Evolutionary conservation across 2,888 invertebrate species (phyloP).

Genomic region (Sesia apiformis): DNA sequence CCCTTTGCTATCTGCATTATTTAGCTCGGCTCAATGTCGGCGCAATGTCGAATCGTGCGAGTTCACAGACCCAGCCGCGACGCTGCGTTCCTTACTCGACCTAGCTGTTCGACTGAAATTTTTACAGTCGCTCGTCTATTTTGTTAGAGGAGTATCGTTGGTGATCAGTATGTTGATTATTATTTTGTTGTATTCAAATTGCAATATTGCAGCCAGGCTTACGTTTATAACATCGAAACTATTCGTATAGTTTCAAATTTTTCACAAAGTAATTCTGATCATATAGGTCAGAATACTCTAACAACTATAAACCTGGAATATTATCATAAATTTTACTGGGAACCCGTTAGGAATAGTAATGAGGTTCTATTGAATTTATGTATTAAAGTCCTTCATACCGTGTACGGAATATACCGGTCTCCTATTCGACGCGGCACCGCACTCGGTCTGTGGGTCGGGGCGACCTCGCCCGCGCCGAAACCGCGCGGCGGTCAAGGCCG

Average conservation of each 20-base stretch:
- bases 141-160: not conserved
- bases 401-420: not conserved
- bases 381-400: too few species aligned
- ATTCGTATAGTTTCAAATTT: too few species aligned
- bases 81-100: constrained; percentile 47
- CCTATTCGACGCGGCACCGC: constrained; percentile 6
- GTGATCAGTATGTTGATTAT: not conserved
- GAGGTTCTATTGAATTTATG: too few species aligned
- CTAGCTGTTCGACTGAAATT: constrained; percentile 30
- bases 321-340: too few species aligned
- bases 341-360: too few species aligned
- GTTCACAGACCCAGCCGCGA: constrained; percentile 61
- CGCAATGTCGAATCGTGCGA: constrained; percentile 65
- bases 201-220: not conserved
- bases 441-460: constrained; percentile 58
- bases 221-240: too few species aligned
- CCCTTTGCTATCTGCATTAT: constrained; percentile 69
- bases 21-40: constrained; percentile 67
- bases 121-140: not conserved
- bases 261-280: too few species aligned
- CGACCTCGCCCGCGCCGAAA: constrained; percentile 67
- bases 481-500: constrained; percentile 68
- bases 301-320: too few species aligned
- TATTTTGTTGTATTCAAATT: not conserved
- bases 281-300: too few species aligned